Evolutionary conservation across 2,888 invertebrate species (phyloP).

Genomic region (Ectemnius cavifrons): DNA sequence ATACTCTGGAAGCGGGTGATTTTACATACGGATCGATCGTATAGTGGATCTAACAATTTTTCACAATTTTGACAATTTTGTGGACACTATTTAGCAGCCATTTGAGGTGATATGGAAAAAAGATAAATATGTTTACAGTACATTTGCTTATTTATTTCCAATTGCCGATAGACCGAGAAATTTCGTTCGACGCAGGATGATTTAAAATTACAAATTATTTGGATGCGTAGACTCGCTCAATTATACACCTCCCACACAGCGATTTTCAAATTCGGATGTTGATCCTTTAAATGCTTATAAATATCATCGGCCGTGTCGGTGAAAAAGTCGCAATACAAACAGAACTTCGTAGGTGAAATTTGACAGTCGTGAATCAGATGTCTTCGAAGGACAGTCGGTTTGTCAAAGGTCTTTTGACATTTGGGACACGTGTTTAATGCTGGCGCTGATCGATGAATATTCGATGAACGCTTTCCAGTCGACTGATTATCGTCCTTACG

Average conservation of each 20-base stretch:
- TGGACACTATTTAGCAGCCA: no score
- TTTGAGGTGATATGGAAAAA: no score
- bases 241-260: conserved; percentile 43
- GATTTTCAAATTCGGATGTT: conserved; percentile 17
- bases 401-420: conserved; percentile 28
- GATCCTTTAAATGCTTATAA: conserved; percentile 22
- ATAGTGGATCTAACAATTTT: no score
- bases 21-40: no score
- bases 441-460: background rate
- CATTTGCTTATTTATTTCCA: no score
- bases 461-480: background rate
- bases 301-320: conserved; percentile 22
- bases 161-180: no score
- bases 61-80: no score
- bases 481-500: background rate
- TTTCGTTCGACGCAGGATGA: no score
- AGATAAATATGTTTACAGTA: no score
- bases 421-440: conserved; percentile 27
- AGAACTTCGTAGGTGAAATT: conserved; percentile 29
- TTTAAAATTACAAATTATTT: no score
- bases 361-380: conserved; percentile 27
- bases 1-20: background rate
- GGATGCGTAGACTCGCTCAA: background rate
- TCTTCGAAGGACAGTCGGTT: conserved; percentile 19
- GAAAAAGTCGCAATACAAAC: conserved; percentile 28